Percentiles rank a stretch among this genome's conserved stretches.
phyloP scores from a whole-genome alignment of 2,888 invertebrate genomes.

The Sarcophaga variegata region DNA sequence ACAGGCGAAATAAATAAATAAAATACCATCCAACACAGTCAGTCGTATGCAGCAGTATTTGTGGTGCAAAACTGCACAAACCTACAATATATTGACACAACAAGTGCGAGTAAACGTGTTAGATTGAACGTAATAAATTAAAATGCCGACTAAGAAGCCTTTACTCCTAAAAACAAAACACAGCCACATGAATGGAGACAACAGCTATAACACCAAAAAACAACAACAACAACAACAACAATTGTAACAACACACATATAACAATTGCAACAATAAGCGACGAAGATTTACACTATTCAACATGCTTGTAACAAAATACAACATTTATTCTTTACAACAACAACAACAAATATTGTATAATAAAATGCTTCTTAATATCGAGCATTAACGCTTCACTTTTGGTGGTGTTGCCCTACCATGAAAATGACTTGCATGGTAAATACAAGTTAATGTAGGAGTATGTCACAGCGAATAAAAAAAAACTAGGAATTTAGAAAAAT shows the following conservation, averaged over 20 bases:
- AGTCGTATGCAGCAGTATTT: slow-evolving; percentile 32
- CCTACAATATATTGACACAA: slow-evolving; percentile 71
- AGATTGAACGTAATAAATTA: slow-evolving; percentile 80
- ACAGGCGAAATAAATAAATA: slow-evolving; percentile 5
- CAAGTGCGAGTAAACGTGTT: slow-evolving; percentile 81
- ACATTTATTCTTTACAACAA: slow-evolving; percentile 33
- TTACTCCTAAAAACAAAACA: slow-evolving; percentile 20
- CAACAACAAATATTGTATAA: not conserved
- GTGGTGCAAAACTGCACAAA: slow-evolving; percentile 14
- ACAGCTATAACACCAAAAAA: slow-evolving; percentile 25
- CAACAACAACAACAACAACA: slow-evolving; percentile 23
- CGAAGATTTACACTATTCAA: slow-evolving; percentile 56
- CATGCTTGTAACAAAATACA: slow-evolving; percentile 53
- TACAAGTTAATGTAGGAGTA: no score
- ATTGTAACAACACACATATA: not conserved
- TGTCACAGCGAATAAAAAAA: no score
- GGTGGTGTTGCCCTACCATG: no score
- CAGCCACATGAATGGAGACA: slow-evolving; percentile 7
- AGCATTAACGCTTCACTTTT: slow-evolving; percentile 54
- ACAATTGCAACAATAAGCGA: slow-evolving; percentile 20
- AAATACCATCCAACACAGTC: not conserved
- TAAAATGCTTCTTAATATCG: slow-evolving; percentile 62
- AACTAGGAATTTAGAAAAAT: no score
- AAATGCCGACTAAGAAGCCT: slow-evolving; percentile 79
- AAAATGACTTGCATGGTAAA: no score